phyloP scores from a whole-genome alignment of 2,113 vertebrate species.

The Thunnus thynnus region DNA sequence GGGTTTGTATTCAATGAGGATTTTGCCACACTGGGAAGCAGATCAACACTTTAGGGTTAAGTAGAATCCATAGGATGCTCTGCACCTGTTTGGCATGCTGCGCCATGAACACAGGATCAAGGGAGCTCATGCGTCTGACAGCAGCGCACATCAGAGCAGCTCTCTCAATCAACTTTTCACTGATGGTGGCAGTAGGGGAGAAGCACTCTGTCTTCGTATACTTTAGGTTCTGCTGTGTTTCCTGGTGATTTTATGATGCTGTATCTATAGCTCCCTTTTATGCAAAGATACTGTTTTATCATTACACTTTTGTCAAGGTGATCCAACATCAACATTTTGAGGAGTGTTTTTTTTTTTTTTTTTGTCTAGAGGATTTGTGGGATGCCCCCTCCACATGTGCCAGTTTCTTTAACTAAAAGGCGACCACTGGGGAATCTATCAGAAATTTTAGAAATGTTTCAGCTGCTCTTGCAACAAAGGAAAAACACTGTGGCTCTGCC shows the following conservation, averaged over 20 bases:
- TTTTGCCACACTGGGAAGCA: slow-evolving; percentile 39
- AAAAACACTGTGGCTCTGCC: slow-evolving; percentile 22
- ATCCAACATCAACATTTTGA: slow-evolving; percentile 6
- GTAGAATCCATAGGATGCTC: slow-evolving; percentile 60
- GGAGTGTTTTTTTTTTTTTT: not conserved
- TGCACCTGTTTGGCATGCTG: slow-evolving; percentile 53
- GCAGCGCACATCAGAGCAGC: slow-evolving; percentile 53
- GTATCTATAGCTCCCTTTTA: slow-evolving; percentile 15
- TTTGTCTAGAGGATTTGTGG: not conserved
- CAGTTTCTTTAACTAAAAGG: slow-evolving; percentile 27
- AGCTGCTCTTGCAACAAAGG: slow-evolving; percentile 48
- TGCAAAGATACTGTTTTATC: slow-evolving; percentile 1
- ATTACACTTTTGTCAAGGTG: slow-evolving; percentile 20
- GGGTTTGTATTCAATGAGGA: slow-evolving; percentile 35
- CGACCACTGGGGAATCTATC: slow-evolving; percentile 29
- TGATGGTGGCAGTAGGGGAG: slow-evolving; percentile 31
- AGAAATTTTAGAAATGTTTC: slow-evolving; percentile 41
- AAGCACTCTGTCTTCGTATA: slow-evolving; percentile 19
- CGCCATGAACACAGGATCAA: slow-evolving; percentile 56
- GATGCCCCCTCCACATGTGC: slow-evolving; percentile 5
- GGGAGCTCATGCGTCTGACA: slow-evolving; percentile 55
- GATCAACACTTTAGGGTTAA: slow-evolving; percentile 49
- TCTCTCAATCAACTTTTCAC: slow-evolving; percentile 56
- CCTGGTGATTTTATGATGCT: slow-evolving; percentile 11
- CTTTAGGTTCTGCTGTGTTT: slow-evolving; percentile 26